Conservation (phyloP, 2,888 invertebrate genomes). For the Cephus sareptanus region DNA sequence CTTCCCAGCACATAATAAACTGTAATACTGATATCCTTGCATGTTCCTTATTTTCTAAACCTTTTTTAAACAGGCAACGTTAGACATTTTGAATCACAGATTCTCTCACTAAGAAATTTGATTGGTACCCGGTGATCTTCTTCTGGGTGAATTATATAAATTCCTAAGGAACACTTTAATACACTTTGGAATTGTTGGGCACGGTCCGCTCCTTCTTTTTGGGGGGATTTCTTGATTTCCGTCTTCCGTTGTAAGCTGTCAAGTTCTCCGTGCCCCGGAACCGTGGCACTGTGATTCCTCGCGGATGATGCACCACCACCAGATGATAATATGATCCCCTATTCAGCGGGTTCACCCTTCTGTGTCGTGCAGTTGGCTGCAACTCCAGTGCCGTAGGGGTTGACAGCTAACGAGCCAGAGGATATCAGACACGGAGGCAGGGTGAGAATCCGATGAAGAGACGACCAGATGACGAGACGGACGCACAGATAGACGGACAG, state of each 20-base stretch:
- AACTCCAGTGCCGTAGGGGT: neutral
- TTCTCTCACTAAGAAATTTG: too few species aligned
- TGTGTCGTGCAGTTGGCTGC: neutral
- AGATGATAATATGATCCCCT: neutral
- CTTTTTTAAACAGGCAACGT: neutral
- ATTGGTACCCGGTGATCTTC: too few species aligned
- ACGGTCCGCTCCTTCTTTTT: neutral
- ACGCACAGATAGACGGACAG: slow-evolving; percentile 25
- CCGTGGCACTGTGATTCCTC: neutral
- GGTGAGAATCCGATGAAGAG: neutral
- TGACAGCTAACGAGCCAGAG: neutral
- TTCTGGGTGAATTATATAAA: neutral
- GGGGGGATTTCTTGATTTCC: neutral
- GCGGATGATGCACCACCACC: neutral
- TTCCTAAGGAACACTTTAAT: neutral
- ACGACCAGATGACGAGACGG: neutral
- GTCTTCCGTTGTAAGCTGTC: neutral
- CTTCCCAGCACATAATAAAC: neutral
- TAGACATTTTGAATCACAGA: neutral
- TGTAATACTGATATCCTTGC: neutral
- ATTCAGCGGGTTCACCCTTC: neutral
- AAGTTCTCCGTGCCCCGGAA: neutral
- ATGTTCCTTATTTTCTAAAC: neutral
- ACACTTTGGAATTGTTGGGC: neutral
- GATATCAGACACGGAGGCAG: neutral